Evolutionary conservation across 2,797 vertebrate genomes (phyloP).

Genomic region (Silurus lanzhouensis): DNA sequence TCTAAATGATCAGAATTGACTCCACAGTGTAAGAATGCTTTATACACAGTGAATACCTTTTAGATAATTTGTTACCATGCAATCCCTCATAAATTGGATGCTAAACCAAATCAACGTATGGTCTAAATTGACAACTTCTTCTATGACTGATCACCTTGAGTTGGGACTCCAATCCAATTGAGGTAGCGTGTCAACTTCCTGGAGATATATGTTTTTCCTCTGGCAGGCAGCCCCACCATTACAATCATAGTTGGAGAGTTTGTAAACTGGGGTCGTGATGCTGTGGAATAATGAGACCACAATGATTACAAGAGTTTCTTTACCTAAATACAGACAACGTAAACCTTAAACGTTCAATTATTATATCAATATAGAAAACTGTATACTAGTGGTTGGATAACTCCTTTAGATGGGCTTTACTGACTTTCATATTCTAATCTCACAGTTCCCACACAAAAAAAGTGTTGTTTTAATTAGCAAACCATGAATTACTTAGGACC

Average conservation of each 20-base stretch:
- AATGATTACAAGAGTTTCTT: neutral
- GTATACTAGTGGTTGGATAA: neutral
- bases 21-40: neutral
- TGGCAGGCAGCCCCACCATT: constrained; percentile 89
- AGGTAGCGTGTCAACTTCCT: constrained; percentile 90
- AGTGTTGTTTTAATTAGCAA: neutral
- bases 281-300: constrained; percentile 62
- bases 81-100: neutral
- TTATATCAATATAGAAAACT: neutral
- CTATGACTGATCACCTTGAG: constrained; percentile 75
- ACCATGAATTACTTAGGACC: neutral
- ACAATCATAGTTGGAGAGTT: constrained; percentile 91
- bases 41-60: neutral
- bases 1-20: neutral
- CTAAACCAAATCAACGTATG: neutral
- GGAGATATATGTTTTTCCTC: constrained; percentile 92
- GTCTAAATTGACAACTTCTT: neutral
- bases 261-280: constrained; percentile 87
- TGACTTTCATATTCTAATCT: neutral
- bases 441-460: neutral
- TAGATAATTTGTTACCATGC: neutral
- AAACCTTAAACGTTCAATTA: neutral
- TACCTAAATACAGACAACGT: neutral
- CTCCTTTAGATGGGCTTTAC: neutral
- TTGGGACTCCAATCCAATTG: constrained; percentile 90